Base-by-base conservation (phyloP, 1,140 invertebrate genomes). In the Reticulitermes speratus region DNA sequence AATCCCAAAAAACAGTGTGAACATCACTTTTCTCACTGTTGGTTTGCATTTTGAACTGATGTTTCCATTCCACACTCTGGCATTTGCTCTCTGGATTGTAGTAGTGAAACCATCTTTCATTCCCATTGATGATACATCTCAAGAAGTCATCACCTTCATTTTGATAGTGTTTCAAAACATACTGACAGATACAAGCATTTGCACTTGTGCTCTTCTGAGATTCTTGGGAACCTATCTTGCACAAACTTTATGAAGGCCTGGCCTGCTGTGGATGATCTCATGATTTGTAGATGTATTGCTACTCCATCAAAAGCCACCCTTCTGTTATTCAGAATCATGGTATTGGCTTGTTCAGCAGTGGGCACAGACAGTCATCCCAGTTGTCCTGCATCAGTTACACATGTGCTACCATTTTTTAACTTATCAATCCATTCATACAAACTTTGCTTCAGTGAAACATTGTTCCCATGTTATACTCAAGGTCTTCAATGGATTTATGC, bases 311-410 rank as follows among this genome's bases (percentile, higher is more conserved):
- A 45, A 82, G 21, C 48, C 69, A 75, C n/a, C 52, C 82, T 2
- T 86, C 86, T 84, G 55, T 59, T 59, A 44, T 23, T 30, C 16
- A 25, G 81, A 8, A 82, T 82, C 81, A 86, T 85, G 82, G n/a
- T 44, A 84, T 82, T 45, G 30, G 45, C 86, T 44, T n/a, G 82
- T 45, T 86, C 86, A 84, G 85, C 84, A 85, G 44, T 84, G 86
- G 38, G 0, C 30, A 25, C 21, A 21, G 45, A 38, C 30, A 38
- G 69, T 16, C 59, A 65, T 81, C 69, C 59, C 25, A 65, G 30
- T 86, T 65, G 30, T 86, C 75, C 85, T 38, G 38, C 38, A 38
- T 38, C 38, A 38, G 38, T 38, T 38, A 38, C 38, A 38, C 2
- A 38, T 38, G 38, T 38, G 2, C 5, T 38, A 38, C 38, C 38